Base-by-base conservation (phyloP, 2,888 invertebrate species). In the Coenonympha glycerion region DNA sequence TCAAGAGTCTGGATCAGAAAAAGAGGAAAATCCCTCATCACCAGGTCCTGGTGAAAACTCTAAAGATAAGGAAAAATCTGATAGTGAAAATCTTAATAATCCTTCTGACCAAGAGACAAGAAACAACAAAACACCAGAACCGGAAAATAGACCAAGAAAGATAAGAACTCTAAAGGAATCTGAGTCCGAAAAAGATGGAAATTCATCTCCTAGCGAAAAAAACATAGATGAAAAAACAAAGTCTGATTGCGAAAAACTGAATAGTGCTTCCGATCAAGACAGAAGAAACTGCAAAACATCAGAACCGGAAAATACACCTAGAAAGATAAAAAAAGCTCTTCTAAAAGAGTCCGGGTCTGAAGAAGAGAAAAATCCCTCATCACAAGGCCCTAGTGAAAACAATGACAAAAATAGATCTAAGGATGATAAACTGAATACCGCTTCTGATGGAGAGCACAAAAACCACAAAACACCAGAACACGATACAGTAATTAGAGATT, bases 321-420 rank as follows among this genome's bases (percentile, higher is more conserved):
- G 60, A 9, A 46, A 51, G 49, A 49, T 50, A 22, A 66, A 62
- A 53, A 58, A 58, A 40, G 52, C 58, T 5, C 55, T 67, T 13
- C 52, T 64, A 21, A 37, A 53, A 52, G 59, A 64, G 42, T 70
- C 69, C 41, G 69, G 68, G 51, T 64, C 71, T 33, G 67, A 68
- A 54, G 34, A 33, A 36, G 36, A 44, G 34, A 39, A 24, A 21
- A 44, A 36, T n/a, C n/a, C 11, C 6, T 11, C 8, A 15, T 15
- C 39, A 5, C 24, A 39, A 15, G 15, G 15, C 8, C 15, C 22
- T 11, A 39, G n/a, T n/a, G n/a, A 39, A 8, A 24, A 1, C 24
- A 5, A 15, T 15, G 15, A 36, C n/a, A 11, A 36, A 16, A 6
- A 6, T 15, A 34, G 21, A 15, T 40, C n/a, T 26, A 13, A 50